Evolutionary conservation across 53 echinoderm and acorn worm species (phyloP), one percentile per base, ranked within the genome.

Genomic region (Paracentrotus lividus): DNA sequence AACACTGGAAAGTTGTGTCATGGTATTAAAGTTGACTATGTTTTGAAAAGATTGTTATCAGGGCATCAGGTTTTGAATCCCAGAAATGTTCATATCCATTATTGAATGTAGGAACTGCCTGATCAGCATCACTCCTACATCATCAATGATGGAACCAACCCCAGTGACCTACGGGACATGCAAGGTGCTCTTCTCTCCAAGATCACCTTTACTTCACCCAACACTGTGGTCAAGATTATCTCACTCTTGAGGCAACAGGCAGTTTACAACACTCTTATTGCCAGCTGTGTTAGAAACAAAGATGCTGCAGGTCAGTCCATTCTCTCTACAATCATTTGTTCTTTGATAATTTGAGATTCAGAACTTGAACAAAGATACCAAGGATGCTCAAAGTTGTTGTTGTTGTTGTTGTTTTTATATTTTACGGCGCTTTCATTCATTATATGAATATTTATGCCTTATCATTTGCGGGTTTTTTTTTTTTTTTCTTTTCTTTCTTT

Each of bases 101-200:
- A 3, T 57, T 57, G 47, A 31, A 1, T 90, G 4, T 27, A 92
- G 92, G 92, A 88, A 21, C 91, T 99, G 32, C 99, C 99, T 27
- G 99, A 96, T 67, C 97, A 99, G 86, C 90, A 96, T 32, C 99
- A 99, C 94, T 97, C 96, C 42, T 99, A 99, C 94, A 97, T 94
- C 91, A 97, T 99, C 90, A 97, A 97, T 33, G 99, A 99, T 92
- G 95, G 95, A 26, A 93, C 88, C 27, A 93, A 86, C 8, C 91
- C 92, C 8, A 94, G 64, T 27, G 97, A 97, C 9, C 69, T 93
- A 4, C 84, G 90, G 24, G 93, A 92, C 58, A 96, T 97, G 95
- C 96, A 95, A 54, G 97, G 99, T n/a, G 94, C 97, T 5, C 96
- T 99, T 26, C 88, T 97, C 49, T 96, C 96, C 56, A 99, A 96